These are phyloP conservation scores for Camponotus floridanus DNA, from an alignment of 1,140 invertebrate species.

Conservation along the genomic window DNA sequence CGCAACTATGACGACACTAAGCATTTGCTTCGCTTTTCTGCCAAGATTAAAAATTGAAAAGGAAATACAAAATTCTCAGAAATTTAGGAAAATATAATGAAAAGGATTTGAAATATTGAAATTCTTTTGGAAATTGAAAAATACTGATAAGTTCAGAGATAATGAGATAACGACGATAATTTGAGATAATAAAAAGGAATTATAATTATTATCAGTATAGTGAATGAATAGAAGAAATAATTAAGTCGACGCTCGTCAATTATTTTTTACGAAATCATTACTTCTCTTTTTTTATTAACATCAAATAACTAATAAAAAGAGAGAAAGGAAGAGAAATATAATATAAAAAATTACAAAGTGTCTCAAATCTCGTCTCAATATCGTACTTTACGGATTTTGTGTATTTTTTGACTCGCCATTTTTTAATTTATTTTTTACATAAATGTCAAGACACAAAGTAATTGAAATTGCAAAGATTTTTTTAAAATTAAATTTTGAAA, in stretches of 20 bases:
- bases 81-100: background rate
- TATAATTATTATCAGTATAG: background rate
- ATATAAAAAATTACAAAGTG: background rate
- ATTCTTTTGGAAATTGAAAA: background rate
- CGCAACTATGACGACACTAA: constrained; percentile 24
- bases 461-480: background rate
- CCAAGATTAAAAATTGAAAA: background rate
- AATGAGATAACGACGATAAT: background rate
- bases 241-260: background rate
- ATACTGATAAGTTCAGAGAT: background rate
- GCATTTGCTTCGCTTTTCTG: background rate
- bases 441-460: background rate
- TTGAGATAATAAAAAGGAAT: background rate
- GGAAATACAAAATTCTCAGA: background rate
- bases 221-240: background rate
- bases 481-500: background rate
- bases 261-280: background rate
- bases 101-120: background rate
- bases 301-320: background rate
- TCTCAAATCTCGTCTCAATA: no score
- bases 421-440: background rate
- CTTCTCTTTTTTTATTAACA: background rate
- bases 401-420: background rate
- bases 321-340: background rate
- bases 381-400: no score